Percentiles rank a stretch among this genome's conserved stretches.
Conservation (phyloP, 2,797 vertebrate genomes). For the Artibeus lituratus region DNA sequence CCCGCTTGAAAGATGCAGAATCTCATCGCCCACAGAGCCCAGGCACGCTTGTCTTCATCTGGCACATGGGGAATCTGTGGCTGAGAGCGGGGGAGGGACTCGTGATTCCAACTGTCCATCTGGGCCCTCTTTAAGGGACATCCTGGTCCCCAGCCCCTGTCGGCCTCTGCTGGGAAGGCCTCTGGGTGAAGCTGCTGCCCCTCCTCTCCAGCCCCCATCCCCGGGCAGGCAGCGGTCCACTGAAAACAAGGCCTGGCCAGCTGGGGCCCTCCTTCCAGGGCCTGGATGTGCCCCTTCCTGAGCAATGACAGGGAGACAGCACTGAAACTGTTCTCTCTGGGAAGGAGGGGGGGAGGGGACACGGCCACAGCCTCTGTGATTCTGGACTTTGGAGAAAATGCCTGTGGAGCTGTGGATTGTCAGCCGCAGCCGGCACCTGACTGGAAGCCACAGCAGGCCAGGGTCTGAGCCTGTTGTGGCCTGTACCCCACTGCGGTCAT, state of each 20-base stretch:
- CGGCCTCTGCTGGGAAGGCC: background rate
- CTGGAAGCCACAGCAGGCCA: fast-evolving
- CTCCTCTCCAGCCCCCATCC: no score
- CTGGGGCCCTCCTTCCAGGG: background rate
- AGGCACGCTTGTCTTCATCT: background rate
- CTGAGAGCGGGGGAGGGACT: background rate
- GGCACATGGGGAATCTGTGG: background rate
- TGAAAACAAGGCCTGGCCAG: background rate
- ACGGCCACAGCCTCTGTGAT: background rate
- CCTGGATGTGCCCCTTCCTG: background rate
- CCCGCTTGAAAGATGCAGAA: background rate
- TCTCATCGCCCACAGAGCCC: background rate
- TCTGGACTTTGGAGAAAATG: background rate
- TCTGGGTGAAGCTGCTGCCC: background rate
- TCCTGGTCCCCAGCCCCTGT: background rate
- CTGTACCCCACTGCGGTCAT: fast-evolving
- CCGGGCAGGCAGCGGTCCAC: background rate
- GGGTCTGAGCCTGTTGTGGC: background rate
- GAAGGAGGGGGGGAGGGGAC: background rate
- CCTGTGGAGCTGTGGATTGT: fast-evolving
- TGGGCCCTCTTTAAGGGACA: background rate
- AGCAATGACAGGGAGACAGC: background rate
- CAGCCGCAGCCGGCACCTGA: no score
- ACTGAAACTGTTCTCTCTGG: background rate
- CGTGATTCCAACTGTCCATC: fast-evolving